Base-by-base conservation (phyloP, 2,113 vertebrate species). In the Budorcas taxicolor region DNA sequence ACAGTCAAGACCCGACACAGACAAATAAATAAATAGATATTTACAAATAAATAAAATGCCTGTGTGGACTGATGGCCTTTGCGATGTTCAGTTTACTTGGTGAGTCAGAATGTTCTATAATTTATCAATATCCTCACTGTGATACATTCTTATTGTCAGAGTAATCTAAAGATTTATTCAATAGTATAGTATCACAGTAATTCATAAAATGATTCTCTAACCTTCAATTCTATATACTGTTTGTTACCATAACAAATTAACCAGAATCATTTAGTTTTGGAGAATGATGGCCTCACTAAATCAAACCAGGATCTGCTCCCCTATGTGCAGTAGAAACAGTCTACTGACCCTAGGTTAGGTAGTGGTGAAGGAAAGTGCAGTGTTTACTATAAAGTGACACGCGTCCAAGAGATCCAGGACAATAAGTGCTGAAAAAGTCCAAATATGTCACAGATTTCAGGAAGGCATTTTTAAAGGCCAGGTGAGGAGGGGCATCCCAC, bases 91-190 rank as follows among this genome's bases (percentile, higher is more conserved):
- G 23, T 83, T 84, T 83, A 47, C n/a, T 55, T 16, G 45, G 55
- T 45, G 21, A 81, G n/a, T 36, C 67, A 60, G 43, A 93, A 91
- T 21, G 1, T 6, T 80, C 36, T 86, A 64, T 36, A 94, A 62
- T 36, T 50, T 83, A 33, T 64, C 7, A 2, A 43, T 76, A 23
- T 57, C 10, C 3, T 94, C 31, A 71, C 3, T 40, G 19, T 74
- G 67, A 27, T 89, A n/a, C 40, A 8, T 45, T 83, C 25, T 84
- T 53, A 7, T 17, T 12, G n/a, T 94, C 12, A 45, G n/a, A 7
- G 31, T 80, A 81, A 84, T 93, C n/a, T 43, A 91, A 91, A 80
- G 6, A 62, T 62, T 62, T 62, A 3, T 62, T 62, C 60, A 62
- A 62, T 33, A 33, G 14, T 7, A 62, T 16, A 62, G 33, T 50